Evolutionary conservation across 2,797 vertebrate species (phyloP), one percentile per base, ranked within the genome.

Genomic region (Anomalospiza imberbis): DNA sequence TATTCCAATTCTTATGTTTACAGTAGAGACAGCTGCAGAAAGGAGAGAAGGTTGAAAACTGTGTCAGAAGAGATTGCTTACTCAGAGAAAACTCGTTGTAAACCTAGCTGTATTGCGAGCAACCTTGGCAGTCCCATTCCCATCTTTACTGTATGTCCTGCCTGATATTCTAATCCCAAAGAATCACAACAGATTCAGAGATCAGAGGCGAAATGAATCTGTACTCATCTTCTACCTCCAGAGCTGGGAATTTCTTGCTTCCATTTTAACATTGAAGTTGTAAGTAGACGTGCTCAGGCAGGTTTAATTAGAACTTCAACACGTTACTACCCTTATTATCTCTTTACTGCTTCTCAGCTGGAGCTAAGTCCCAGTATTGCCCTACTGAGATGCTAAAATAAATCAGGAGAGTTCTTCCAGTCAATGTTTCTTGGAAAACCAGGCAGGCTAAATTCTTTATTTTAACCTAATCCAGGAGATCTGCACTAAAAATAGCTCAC

Each of bases 21-120:
- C 96, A 96, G 96, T 83, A 97, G 92, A 92, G 93, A 96, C 32
- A 96, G 95, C 92, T 97, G 95, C 82, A 84, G 92, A 95, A 95
- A 92, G 76, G 51, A 94, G 60, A 95, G 70, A 96, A 93, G 94
- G 89, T 84, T 95, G 89, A 93, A 96, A 95, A 96, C 71, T 96
- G 76, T 88, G 89, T 96, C 94, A 95, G 94, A 92, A 96, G 89
- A 94, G 83, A 72, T 96, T 81, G 85, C 79, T 93, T 76, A 76
- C 94, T 96, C 85, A 81, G 88, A 90, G 66, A 92, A 88, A 96
- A 94, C 60, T 94, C 36, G 88, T 84, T 92, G 93, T 86, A 95
- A 93, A 88, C 42, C 88, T 86, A 94, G 38, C 38, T 76, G 26
- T 34, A 92, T 62, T 81, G 47, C 17, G 16, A 86, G 70, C 53